A percentile compares a stretch with the other conserved stretches of the same genome.
These are phyloP conservation scores for Glaucomys volans DNA, from an alignment of 2,113 vertebrate species.

Conservation along the genomic window DNA sequence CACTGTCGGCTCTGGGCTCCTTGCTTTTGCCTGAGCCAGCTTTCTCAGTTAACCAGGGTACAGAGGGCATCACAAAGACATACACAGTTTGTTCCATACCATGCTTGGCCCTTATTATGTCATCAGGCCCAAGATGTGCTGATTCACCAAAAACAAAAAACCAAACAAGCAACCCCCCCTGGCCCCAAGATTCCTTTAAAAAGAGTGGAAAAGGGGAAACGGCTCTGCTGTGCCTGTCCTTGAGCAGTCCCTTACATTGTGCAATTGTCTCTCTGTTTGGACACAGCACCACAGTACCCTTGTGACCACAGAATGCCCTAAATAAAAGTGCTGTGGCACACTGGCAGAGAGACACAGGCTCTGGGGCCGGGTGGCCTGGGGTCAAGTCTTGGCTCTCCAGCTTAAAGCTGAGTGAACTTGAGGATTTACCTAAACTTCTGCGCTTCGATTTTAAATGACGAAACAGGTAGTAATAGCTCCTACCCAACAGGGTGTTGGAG, in stretches of 20 bases:
- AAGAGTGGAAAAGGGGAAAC: background rate
- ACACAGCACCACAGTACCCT: accelerated
- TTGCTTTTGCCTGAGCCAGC: background rate
- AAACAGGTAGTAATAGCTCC: background rate
- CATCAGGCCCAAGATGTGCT: background rate
- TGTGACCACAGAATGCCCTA: background rate
- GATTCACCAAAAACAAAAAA: background rate
- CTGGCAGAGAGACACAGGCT: background rate
- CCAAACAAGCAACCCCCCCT: too few relatives aligned
- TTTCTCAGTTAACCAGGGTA: background rate
- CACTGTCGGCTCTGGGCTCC: too few relatives aligned
- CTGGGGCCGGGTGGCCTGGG: background rate
- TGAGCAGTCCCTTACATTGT: accelerated
- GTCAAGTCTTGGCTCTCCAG: background rate
- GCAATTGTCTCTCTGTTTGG: background rate
- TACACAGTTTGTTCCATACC: background rate
- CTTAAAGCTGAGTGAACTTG: background rate
- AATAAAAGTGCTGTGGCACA: accelerated
- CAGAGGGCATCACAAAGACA: background rate
- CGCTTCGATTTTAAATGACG: background rate
- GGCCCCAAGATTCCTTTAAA: background rate
- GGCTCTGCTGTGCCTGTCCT: background rate
- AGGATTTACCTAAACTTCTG: background rate
- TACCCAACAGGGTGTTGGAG: background rate
- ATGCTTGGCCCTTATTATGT: background rate